Conservation (phyloP, 1,140 invertebrate genomes). For the Caligus rogercresseyi region DNA sequence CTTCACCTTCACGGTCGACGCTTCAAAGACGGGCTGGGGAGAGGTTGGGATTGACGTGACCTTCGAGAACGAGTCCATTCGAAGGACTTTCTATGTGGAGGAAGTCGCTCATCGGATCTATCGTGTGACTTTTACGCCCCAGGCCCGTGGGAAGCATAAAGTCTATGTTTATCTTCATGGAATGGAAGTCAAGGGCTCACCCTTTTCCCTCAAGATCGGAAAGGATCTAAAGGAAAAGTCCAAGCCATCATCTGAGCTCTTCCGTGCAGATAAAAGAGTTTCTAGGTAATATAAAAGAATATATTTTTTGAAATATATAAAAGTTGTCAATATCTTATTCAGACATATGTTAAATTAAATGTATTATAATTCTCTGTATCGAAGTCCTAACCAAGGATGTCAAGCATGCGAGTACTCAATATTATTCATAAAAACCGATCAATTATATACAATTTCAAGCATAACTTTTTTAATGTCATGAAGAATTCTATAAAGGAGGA, state of each 20-base stretch:
- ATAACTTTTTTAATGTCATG: too few relatives aligned
- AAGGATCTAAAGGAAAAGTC: conserved; percentile 28
- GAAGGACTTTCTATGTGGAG: conserved; percentile 48
- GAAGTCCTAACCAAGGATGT: too few relatives aligned
- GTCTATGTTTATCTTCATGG: conserved; percentile 89
- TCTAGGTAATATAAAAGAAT: conserved; percentile 17
- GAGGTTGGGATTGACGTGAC: conserved; percentile 74
- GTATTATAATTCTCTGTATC: not conserved
- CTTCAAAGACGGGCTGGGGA: conserved; percentile 61
- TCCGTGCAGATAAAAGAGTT: conserved; percentile 10
- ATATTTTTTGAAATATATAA: conserved; percentile 5
- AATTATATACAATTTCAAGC: too few relatives aligned
- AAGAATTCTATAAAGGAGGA: too few relatives aligned
- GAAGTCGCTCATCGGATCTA: conserved; percentile 63
- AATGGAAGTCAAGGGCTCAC: conserved; percentile 67
- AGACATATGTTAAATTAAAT: conserved; percentile 9
- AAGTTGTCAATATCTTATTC: not conserved
- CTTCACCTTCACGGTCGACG: conserved; percentile 63
- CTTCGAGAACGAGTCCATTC: conserved; percentile 44
- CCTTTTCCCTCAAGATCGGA: conserved; percentile 15
- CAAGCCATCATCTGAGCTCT: conserved; percentile 19
- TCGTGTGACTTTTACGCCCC: conserved; percentile 68
- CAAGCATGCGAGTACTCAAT: too few relatives aligned
- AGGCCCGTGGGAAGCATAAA: conserved; percentile 71
- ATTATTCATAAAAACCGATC: too few relatives aligned